Base-by-base conservation (phyloP, 2,113 vertebrate genomes). In the Microcebus lehilahytsara region DNA sequence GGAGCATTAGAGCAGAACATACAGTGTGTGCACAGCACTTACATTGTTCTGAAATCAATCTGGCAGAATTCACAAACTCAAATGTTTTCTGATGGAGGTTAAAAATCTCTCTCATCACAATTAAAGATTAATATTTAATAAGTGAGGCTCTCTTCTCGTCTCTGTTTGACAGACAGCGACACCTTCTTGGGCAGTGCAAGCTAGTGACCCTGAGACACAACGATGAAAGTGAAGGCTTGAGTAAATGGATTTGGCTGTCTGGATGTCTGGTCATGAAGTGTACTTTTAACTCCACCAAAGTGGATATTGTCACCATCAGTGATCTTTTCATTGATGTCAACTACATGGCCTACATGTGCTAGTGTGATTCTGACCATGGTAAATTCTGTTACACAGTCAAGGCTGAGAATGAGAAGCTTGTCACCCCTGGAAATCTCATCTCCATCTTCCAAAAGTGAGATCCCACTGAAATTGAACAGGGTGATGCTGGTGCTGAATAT, bases 71-170 rank as follows among this genome's bases (percentile, higher is more conserved):
- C 58, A 60, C 7, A 85, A 49, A 46, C 5, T 11, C 42, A 34
- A 60, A 16, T 22, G 17, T 34, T 75, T 77, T 6, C 23, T 74
- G 19, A 90, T 53, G 40, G 37, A 78, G 74, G 85, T 85, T 32
- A 90, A 87, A 92, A 74, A 30, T 56, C 49, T 67, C 27, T 72
- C 20, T 87, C 53, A 88, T 64, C 27, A 42, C 49, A 46, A 5
- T 42, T 30, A 8, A 93, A 58, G 16, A 72, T 62, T 72, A 60
- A 49, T 32, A 88, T 84, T 86, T 94, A 86, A 49, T 42, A 49
- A 75, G 9, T 58, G n/a, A 32, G 30, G 8, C 3, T 77, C 46
- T 77, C 27, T 32, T 77, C 27, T 77, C 42, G 3, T 75, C 16
- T 8, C 42, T 0, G 2, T 77, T 77, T 0, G 0, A 19, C 74